Conservation (phyloP, 2,888 invertebrate genomes). For the Tenthredo distinguenda region DNA sequence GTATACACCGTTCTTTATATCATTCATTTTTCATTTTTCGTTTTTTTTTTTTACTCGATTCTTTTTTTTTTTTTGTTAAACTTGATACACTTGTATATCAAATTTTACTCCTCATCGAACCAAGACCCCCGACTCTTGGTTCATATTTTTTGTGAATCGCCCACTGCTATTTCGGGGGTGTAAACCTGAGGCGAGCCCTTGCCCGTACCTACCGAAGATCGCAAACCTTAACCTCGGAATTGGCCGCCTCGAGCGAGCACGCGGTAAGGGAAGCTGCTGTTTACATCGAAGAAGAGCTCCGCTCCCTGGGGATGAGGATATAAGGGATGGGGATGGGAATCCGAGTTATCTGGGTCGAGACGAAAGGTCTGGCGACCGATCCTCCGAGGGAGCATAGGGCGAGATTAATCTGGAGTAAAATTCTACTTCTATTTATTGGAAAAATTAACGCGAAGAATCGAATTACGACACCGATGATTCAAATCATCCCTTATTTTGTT, state of each 20-base stretch:
- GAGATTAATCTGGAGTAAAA: constrained; percentile 27
- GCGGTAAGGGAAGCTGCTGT: constrained; percentile 50
- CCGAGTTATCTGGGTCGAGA: constrained; percentile 37
- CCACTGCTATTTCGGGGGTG: constrained; percentile 25
- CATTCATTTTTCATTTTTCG: not conserved
- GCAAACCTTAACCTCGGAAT: constrained; percentile 50
- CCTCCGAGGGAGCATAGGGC: not conserved
- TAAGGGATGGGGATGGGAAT: not conserved
- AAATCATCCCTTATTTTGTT: not conserved
- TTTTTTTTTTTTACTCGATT: not conserved
- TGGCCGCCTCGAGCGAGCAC: constrained; percentile 47
- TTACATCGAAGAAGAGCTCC: constrained; percentile 47
- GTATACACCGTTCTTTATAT: not conserved
- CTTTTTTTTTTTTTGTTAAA: not conserved
- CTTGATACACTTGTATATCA: constrained; percentile 20
- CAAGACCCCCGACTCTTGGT: not conserved
- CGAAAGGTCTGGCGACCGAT: constrained; percentile 21
- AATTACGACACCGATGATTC: too few relatives aligned
- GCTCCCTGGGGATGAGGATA: constrained; percentile 33
- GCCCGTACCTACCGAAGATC: constrained; percentile 17
- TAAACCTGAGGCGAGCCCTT: constrained; percentile 3
- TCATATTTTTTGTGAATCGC: constrained; percentile 15
- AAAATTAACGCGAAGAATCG: not conserved
- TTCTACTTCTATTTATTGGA: not conserved
- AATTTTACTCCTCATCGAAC: constrained; percentile 29